These are phyloP conservation scores for Drosophila anomalata DNA, from an alignment of 2,888 invertebrate species.

Conservation along the genomic window DNA sequence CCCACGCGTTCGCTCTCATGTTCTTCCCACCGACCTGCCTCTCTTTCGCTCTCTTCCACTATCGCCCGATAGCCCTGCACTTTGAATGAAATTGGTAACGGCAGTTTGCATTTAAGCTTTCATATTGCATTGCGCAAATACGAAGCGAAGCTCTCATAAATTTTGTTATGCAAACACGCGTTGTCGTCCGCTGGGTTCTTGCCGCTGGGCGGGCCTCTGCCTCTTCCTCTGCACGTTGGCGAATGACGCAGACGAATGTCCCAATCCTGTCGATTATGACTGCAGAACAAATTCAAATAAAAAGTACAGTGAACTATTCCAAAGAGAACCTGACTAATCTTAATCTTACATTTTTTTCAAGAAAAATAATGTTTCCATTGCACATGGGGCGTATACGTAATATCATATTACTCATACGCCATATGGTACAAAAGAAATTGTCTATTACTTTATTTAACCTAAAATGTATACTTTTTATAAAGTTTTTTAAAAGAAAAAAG, in stretches of 20 bases:
- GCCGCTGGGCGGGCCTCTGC: conserved; percentile 15
- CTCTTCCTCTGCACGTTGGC: conserved; percentile 1
- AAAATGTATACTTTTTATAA: background rate
- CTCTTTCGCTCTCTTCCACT: background rate
- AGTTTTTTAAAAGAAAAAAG: background rate
- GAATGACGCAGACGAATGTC: conserved; percentile 74
- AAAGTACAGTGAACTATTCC: conserved; percentile 2
- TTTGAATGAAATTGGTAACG: conserved; percentile 70
- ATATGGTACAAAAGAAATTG: background rate
- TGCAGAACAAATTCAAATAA: conserved; percentile 45
- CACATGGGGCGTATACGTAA: background rate
- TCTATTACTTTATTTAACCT: background rate
- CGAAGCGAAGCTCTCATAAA: conserved; percentile 50
- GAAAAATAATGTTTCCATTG: background rate
- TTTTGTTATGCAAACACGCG: conserved; percentile 67
- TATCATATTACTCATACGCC: conserved; percentile 3
- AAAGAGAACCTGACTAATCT: background rate
- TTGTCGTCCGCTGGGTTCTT: conserved; percentile 18
- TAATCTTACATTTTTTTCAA: background rate
- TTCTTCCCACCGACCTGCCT: background rate
- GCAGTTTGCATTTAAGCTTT: conserved; percentile 63
- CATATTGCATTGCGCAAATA: conserved; percentile 72
- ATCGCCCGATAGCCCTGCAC: conserved; percentile 22
- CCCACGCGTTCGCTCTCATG: conserved; percentile 9
- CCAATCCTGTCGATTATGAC: conserved; percentile 61